These are phyloP conservation scores for Tetragonula carbonaria DNA, from an alignment of 2,888 invertebrate genomes.

Conservation along the genomic window DNA sequence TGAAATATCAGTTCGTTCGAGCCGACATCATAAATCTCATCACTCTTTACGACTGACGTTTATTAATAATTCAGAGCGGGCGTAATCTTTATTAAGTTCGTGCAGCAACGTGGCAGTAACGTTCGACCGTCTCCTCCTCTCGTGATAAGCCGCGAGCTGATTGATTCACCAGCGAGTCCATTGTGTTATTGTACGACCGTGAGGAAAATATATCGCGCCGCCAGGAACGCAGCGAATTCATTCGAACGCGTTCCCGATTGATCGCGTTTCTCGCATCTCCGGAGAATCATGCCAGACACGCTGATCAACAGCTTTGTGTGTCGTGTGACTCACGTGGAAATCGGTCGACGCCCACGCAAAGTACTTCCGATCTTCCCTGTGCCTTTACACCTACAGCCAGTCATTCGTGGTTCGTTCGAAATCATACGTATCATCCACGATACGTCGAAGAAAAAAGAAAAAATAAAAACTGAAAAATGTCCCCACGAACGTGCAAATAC, in stretches of 20 bases:
- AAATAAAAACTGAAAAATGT: no score
- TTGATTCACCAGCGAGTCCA: conserved; percentile 37
- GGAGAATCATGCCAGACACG: conserved; percentile 8
- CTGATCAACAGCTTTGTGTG: not conserved
- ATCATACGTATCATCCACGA: no score
- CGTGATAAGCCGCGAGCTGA: conserved; percentile 16
- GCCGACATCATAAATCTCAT: not conserved
- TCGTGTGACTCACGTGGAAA: not conserved
- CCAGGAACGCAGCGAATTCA: conserved; percentile 29
- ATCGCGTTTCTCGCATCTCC: conserved; percentile 37
- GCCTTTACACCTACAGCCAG: not conserved
- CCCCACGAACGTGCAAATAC: no score
- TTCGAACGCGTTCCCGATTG: conserved; percentile 26
- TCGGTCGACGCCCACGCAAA: not conserved
- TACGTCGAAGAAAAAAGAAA: no score
- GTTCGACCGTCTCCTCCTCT: conserved; percentile 6
- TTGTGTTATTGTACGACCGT: conserved; percentile 42
- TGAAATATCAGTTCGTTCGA: not conserved
- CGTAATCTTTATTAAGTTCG: conserved; percentile 24
- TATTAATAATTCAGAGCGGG: conserved; percentile 9
- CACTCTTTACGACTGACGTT: not conserved
- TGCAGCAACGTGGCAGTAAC: conserved; percentile 7
- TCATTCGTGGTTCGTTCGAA: not conserved
- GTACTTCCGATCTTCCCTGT: not conserved
- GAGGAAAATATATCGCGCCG: conserved; percentile 23